Percentiles rank a stretch among this genome's conserved stretches.
phyloP scores from a whole-genome alignment of 2,888 invertebrate species.

The Drosophila birchii region DNA sequence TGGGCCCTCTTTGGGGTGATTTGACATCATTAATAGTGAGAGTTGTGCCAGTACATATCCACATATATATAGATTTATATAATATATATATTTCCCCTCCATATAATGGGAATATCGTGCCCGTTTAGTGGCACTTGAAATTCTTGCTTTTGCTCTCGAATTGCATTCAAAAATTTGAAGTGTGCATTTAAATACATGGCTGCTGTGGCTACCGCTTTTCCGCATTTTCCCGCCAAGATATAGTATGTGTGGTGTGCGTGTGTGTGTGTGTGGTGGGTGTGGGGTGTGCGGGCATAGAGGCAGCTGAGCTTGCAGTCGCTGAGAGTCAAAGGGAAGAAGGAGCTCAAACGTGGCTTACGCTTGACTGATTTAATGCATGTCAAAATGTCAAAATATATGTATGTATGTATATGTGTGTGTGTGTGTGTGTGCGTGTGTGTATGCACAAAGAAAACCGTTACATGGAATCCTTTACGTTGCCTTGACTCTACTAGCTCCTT shows the following conservation, averaged over 20 bases:
- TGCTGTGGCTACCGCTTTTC: slow-evolving; percentile 15
- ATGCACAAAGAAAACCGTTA: slow-evolving; percentile 65
- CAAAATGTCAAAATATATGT: slow-evolving; percentile 79
- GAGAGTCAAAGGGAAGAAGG: slow-evolving; percentile 37
- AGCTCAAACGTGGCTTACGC: slow-evolving; percentile 60
- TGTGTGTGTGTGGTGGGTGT: slow-evolving; percentile 12
- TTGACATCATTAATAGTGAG: slow-evolving; percentile 20
- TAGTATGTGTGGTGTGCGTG: not conserved
- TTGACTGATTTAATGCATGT: slow-evolving; percentile 80
- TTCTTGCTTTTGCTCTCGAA: not conserved
- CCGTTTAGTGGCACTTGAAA: slow-evolving; percentile 19
- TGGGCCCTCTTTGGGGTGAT: slow-evolving; percentile 13
- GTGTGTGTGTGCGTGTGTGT: slow-evolving; percentile 51
- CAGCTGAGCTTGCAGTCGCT: slow-evolving; percentile 35
- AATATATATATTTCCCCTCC: not conserved
- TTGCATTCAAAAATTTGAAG: slow-evolving; percentile 32
- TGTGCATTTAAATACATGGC: slow-evolving; percentile 37
- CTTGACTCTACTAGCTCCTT: slow-evolving; percentile 26
- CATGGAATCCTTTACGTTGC: slow-evolving; percentile 18
- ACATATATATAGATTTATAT: not conserved
- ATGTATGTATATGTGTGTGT: slow-evolving; percentile 34
- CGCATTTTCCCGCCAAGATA: slow-evolving; percentile 15
- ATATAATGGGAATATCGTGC: slow-evolving; percentile 1
- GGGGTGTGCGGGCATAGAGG: not conserved
- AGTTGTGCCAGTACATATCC: not conserved